A percentile compares a stretch with the other conserved stretches of the same genome.
Conservation (phyloP, 53 echinoderm and acorn worm species). For the Hippasteria phrygiana region DNA sequence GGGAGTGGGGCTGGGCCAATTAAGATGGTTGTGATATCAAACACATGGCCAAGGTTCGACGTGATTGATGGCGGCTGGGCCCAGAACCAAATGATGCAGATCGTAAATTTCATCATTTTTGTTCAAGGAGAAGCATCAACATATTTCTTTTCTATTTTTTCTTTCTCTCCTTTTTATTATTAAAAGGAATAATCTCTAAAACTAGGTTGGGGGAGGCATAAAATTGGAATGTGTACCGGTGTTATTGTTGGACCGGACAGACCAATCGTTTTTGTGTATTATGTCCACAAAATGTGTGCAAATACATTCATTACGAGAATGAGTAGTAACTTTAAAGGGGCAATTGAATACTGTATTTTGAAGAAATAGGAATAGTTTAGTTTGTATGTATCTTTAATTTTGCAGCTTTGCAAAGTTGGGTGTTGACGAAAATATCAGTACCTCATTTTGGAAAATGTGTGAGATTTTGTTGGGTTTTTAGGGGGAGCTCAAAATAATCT, state of each 20-base stretch:
- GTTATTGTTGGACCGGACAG: background rate
- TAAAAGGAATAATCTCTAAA: background rate
- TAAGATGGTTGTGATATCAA: constrained; percentile 43
- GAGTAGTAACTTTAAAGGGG: no score
- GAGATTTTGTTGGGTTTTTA: no score
- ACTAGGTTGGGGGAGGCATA: background rate
- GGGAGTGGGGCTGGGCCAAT: constrained; percentile 54
- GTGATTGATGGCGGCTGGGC: constrained; percentile 48
- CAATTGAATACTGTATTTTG: no score
- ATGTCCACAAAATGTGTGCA: background rate
- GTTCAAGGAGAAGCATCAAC: background rate
- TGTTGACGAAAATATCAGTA: no score
- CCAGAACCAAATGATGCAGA: constrained; percentile 19
- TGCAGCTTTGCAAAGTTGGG: no score
- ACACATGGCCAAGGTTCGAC: constrained; percentile 53
- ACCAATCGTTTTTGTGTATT: background rate
- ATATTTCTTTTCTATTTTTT: background rate
- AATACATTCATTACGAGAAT: no score
- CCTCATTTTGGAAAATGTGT: no score
- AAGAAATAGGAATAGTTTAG: no score
- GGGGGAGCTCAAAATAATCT: no score
- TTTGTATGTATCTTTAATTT: no score
- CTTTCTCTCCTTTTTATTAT: background rate
- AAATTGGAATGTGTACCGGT: constrained; percentile 26
- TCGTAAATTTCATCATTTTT: constrained; percentile 56